phyloP scores from a whole-genome alignment of 2,113 vertebrate species.

The Sclerurus mexicanus region DNA sequence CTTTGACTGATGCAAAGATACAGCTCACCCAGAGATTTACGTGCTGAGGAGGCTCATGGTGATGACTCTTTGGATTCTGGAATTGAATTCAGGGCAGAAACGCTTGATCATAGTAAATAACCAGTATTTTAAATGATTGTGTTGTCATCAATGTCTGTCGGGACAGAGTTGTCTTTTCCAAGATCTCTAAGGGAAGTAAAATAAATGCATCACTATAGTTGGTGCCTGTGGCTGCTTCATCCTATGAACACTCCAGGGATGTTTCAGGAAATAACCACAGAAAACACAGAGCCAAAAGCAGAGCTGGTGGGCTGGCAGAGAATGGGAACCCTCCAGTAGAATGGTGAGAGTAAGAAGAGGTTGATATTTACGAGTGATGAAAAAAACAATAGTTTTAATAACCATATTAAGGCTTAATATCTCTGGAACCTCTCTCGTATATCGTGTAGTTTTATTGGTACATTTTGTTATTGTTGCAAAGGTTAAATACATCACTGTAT shows the following conservation, averaged over 20 bases:
- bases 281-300: not conserved
- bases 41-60: not conserved
- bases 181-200: not conserved
- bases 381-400: not conserved
- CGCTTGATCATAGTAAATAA: not conserved
- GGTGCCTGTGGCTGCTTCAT: not conserved
- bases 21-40: not conserved
- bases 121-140: not conserved
- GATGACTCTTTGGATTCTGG: not conserved
- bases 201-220: not conserved
- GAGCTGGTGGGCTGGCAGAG: not conserved
- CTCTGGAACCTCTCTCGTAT: not conserved
- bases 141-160: not conserved
- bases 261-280: not conserved
- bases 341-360: not conserved
- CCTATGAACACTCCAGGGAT: not conserved
- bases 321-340: not conserved
- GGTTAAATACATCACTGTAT: not conserved
- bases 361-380: not conserved
- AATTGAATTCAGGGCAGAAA: not conserved
- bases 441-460: not conserved
- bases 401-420: not conserved
- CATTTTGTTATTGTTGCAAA: not conserved
- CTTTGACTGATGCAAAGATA: not conserved
- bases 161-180: not conserved